Base-by-base conservation (phyloP, 2,888 invertebrate species). In the Papilio demoleus region DNA sequence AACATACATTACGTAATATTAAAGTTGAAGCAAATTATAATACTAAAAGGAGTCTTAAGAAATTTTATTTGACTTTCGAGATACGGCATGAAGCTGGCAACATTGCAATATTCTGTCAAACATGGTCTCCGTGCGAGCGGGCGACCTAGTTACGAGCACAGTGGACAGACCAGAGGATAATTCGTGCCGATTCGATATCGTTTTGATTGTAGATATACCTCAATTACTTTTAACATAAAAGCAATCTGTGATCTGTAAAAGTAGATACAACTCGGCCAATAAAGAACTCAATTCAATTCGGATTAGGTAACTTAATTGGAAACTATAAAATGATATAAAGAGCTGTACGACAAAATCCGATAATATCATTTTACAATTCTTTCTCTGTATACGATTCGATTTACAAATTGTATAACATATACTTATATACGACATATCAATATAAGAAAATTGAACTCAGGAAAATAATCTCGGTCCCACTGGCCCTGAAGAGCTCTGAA, bases 41-140 rank as follows among this genome's bases (percentile, higher is more conserved):
- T n/a, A 45, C 58, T 34, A 45, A 42, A 59, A 59, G 59, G 65
- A 66, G 47, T 47, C 59, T 59, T 65, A 45, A 31, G 65, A 65
- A 59, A 59, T 62, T 53, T 61, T 63, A 62, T 67, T 53, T 45
- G 22, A 34, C 62, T 62, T 66, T 66, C 56, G 22, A 24, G 40
- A 24, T 56, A 42, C 56, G 36, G 31, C 42, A 67, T 56, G 62
- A 67, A 34, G 42, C 45, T 42, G 65, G 36, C 66, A 65, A 59
- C 22, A 47, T 59, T 66, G 59, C 58, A 42, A 59, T 47, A 47
- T 66, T 56, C 56, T 45, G 56, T 63, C 40, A 36, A 63, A 63
- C 31, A 62, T 56, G 36, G 27, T 27, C 36, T 53, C 56, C 14
- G 47, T 42, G 40, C 40, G 24, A 38, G 36, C 22, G 17, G 50